Base-by-base conservation (phyloP, 1,140 invertebrate species). In the Micrasema longulum region DNA sequence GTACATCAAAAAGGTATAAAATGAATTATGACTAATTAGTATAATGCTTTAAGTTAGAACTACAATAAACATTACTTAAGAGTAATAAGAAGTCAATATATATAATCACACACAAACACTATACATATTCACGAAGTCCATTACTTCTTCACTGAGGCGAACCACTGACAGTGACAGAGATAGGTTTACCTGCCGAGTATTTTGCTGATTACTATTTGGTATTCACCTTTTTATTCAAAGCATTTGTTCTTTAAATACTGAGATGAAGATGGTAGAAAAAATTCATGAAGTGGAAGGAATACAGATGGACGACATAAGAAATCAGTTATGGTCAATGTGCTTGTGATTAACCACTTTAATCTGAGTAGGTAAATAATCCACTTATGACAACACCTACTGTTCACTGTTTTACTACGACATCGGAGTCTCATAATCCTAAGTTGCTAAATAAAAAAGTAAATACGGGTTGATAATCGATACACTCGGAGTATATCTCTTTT, bases 141-240 rank as follows among this genome's bases (percentile, higher is more conserved):
- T 68, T 35, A 68, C 36, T 55, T 50, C 41, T 35, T 10, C 68
- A 63, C 43, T 20, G 31, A 52, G 68, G 57, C 68, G 68, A 70
- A 70, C 68, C 68, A 70, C 68, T 70, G 68, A 70, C 68, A 70
- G 53, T 62, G 68, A 70, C 57, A 63, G 68, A 70, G 68, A 70
- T 70, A 70, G 50, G n/a, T 26, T 3, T 43, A 22, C n/a, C 12
- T 47, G 50, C 57, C 57, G 1, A 45, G 11, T 43, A 12, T 5
- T 20, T 38, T 16, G 18, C 31, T 16, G 36, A 50, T 66, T 36
- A 35, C 10, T 14, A 4, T 36, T 38, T 22, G 36, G n/a, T 53
- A 52, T 66, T 66, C 45, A 66, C 64, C 38, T 52, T 66, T 35
- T 66, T 66, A 11, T 52, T 65, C 6, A 41, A 41, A 3, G 18